Base-by-base conservation (phyloP, 2,888 invertebrate genomes). In the Bibio marci region DNA sequence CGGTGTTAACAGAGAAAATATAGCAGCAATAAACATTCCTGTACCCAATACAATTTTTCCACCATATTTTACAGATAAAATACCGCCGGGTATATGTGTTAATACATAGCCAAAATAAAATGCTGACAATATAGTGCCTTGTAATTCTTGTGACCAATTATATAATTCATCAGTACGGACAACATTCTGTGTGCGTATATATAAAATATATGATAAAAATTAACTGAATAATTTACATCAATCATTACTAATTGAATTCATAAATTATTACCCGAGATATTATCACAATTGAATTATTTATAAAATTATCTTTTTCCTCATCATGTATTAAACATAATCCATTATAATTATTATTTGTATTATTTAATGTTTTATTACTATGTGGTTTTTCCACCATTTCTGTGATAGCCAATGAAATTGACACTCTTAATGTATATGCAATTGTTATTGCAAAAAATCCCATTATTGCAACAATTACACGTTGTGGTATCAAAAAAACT, bases 91-190 rank as follows among this genome's bases (percentile, higher is more conserved):
- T 22, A 88, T 57, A 52, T 87, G 86, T 0, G 85, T 83, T 1
- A 82, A 42, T 1, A 86, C 74, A 59, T 87, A 87, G 2, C 87
- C 86, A 66, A 81, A 85, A 62, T 82, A 88, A 58, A 88, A 87
- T 0, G 83, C 73, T 35, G 81, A 79, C 3, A 87, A 64, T 32
- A 86, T 81, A 30, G 80, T 59, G 0, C 86, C 86, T 62, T 82
- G 79, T 3, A 73, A 69, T 41, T 69, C 61, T 54, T 76, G 73
- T 38, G 70, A 69, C 82, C 82, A 83, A 26, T 76, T 69, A 53
- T 70, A 77, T 40, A 65, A 65, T 4, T 65, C 66, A 13, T 14
- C 15, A 42, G 62, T 54, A 65, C 65, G 36, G 22, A 22, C 22
- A 22, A 22, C 22, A 22, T 4, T 6, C 22, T 22, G 8, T 22